Conservation (phyloP, 2,888 invertebrate genomes). For the Timema podura region DNA sequence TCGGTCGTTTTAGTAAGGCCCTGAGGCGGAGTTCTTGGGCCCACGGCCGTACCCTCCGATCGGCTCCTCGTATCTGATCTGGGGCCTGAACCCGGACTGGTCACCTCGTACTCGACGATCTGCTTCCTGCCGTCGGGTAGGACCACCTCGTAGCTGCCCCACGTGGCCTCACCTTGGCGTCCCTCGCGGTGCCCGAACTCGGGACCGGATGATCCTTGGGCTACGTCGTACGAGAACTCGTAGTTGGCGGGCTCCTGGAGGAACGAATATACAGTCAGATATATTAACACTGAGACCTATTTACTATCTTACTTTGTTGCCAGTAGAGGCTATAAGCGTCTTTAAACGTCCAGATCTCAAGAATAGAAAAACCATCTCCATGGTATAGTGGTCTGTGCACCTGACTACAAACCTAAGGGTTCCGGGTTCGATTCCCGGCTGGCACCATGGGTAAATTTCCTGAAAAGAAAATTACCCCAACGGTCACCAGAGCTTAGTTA, state of each 20-base stretch:
- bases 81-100: conserved; percentile 62
- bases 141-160: conserved; percentile 44
- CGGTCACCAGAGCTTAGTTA: too few species aligned
- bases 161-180: conserved; percentile 43
- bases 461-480: too few species aligned
- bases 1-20: conserved; percentile 24
- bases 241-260: conserved; percentile 38
- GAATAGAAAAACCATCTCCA: too few species aligned
- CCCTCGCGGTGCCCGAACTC: conserved; percentile 45
- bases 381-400: too few species aligned
- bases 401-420: too few species aligned
- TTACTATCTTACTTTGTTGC: too few species aligned
- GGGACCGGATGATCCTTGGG: conserved; percentile 41
- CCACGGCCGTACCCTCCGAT: neutral
- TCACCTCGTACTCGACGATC: conserved; percentile 66
- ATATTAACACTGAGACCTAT: too few species aligned
- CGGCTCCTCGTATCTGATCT: conserved; percentile 57
- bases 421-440: too few species aligned
- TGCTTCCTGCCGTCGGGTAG: conserved; percentile 47
- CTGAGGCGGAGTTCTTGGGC: conserved; percentile 15
- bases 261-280: too few species aligned
- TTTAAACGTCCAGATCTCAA: too few species aligned
- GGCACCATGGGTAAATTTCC: too few species aligned
- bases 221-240: conserved; percentile 35
- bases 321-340: too few species aligned